Evolutionary conservation across 2,888 invertebrate species (phyloP), one percentile per base, ranked within the genome.

Genomic region (Holacanthella duospinosa): DNA sequence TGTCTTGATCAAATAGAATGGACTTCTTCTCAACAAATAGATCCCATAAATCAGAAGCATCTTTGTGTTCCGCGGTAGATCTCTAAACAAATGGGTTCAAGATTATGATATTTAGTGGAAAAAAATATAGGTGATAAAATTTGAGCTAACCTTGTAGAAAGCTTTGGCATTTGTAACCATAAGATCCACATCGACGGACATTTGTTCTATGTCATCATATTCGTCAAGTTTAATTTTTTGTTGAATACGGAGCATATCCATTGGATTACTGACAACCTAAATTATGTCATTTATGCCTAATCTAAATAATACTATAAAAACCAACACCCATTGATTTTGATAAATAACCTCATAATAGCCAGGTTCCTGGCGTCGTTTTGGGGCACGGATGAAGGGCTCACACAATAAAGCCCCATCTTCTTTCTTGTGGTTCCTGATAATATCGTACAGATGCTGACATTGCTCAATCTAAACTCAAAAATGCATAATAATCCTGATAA

Each of bases 171-270:
- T 99, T 73, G 86, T 89, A 29, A 95, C 87, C 74, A 99, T 83
- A 43, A 95, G 81, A 75, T 93, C 90, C 71, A 99, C 85, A 77
- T 99, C 97, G 9, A 84, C 83, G 44, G 91, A 86, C 66, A 99
- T 80, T 75, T 94, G 93, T 29, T 94, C 93, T 71, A 96, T 83
- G 76, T 93, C 93, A 71, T 89, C 88, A 77, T 99, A 99, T 61
- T 95, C 94, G 74, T 97, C 96, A 0, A 92, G 94, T 83, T 94
- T 95, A 12, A 97, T 79, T 77, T 96, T 97, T 76, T 95, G 95
- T 77, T 96, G 95, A 2, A 99, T 93, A 78, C 89, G 86, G 53
- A 95, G 79, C 75, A 99, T 82, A 78, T 99, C 97, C 75, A 99
- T 97, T 1, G 97, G 97, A 76, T 91, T 91, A 6, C 86, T 84